Evolutionary conservation across 2,888 invertebrate species (phyloP).

Genomic region (Caenorhabditis imperialis): DNA sequence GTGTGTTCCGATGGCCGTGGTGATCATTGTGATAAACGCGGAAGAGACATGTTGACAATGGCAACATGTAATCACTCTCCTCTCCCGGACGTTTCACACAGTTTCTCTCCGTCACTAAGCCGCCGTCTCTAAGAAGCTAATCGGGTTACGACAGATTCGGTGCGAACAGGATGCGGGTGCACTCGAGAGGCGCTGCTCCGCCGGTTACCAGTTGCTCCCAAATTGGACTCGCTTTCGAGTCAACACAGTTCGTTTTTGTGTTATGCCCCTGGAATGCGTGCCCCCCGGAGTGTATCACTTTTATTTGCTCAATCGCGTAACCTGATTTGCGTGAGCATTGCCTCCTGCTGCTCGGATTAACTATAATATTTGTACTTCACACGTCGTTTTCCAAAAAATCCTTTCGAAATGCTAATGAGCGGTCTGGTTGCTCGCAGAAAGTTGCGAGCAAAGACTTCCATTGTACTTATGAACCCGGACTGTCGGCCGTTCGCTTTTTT

Average conservation of each 20-base stretch:
- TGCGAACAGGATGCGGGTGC: slow-evolving; percentile 23
- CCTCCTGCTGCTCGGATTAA: slow-evolving; percentile 13
- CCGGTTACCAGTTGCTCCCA: slow-evolving; percentile 18
- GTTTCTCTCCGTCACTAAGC: slow-evolving; percentile 23
- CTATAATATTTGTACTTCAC: slow-evolving; percentile 48
- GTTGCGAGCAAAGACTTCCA: slow-evolving; percentile 1
- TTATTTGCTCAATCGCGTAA: slow-evolving; percentile 50
- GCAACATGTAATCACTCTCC: slow-evolving; percentile 42
- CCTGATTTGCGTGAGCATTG: slow-evolving; percentile 26
- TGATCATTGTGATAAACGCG: slow-evolving; percentile 15
- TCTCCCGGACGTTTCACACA: slow-evolving; percentile 48
- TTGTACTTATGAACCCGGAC: slow-evolving; percentile 44
- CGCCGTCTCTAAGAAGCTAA: slow-evolving; percentile 38
- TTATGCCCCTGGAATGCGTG: background rate
- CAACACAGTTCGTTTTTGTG: slow-evolving; percentile 28
- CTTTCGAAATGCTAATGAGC: too few species aligned
- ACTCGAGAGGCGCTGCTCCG: background rate
- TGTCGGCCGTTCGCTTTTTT: slow-evolving; percentile 42
- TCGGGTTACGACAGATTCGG: slow-evolving; percentile 29
- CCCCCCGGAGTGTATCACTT: slow-evolving; percentile 33
- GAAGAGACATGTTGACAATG: slow-evolving; percentile 47
- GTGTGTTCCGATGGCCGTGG: slow-evolving; percentile 27
- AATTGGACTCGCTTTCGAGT: slow-evolving; percentile 35
- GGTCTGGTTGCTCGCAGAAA: background rate
- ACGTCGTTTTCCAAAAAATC: background rate